phyloP scores from a whole-genome alignment of 2,113 vertebrate species.

The Cyrtonyx montezumae region DNA sequence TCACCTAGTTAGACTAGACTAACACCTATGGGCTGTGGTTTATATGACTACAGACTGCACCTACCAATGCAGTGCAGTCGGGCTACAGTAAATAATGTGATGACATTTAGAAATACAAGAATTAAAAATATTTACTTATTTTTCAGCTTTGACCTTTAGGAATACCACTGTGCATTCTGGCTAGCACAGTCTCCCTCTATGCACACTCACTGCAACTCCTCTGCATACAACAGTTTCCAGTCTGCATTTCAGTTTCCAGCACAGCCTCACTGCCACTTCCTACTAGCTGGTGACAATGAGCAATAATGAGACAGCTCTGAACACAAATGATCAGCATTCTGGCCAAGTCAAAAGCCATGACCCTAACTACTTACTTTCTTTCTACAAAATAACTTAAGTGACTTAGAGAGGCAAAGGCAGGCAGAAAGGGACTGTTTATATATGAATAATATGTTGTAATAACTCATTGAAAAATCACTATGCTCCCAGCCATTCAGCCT shows the following conservation, averaged over 20 bases:
- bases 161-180: not conserved
- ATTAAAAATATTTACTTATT: not conserved
- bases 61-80: not conserved
- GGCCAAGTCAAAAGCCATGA: not conserved
- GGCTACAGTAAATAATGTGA: not conserved
- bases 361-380: not conserved
- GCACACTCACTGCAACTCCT: not conserved
- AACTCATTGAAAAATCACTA: not conserved
- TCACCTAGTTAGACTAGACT: not conserved
- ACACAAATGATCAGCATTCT: not conserved
- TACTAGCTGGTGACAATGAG: not conserved
- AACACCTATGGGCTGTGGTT: too few species aligned
- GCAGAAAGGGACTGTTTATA: not conserved
- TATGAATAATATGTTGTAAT: too few species aligned
- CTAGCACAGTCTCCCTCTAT: not conserved
- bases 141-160: not conserved
- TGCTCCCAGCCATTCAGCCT: not conserved
- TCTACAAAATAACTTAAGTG: not conserved
- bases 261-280: not conserved
- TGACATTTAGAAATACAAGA: not conserved
- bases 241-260: not conserved
- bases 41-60: too few species aligned
- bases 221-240: fast-evolving
- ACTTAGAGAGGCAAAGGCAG: not conserved
- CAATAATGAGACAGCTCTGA: not conserved